Conservation (phyloP, 2,113 vertebrate species). For the Gobio gobio region DNA sequence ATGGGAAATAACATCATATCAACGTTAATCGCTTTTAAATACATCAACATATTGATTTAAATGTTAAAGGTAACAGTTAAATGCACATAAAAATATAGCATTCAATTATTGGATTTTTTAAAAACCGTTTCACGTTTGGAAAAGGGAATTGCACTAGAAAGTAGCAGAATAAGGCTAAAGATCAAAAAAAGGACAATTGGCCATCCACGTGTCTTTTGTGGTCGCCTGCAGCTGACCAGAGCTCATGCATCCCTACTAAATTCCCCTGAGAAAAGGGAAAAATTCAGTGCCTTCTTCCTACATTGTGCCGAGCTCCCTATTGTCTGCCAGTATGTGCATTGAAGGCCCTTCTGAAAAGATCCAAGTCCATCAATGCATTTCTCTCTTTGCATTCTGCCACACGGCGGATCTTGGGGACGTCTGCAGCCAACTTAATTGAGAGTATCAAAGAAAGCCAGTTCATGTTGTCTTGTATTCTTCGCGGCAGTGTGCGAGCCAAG, state of each 20-base stretch:
- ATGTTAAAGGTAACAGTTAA: background rate
- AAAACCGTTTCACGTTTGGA: background rate
- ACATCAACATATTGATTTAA: background rate
- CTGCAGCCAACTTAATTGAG: constrained; percentile 33
- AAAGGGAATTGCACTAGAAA: background rate
- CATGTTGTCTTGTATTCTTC: constrained; percentile 25
- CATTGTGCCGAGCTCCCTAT: constrained; percentile 6
- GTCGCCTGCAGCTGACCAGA: constrained; percentile 7
- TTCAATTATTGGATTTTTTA: background rate
- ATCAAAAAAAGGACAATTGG: constrained; percentile 20
- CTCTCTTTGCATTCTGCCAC: constrained; percentile 47
- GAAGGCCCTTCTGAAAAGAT: constrained; percentile 51
- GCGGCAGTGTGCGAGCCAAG: constrained; percentile 8
- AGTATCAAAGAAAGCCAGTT: constrained; percentile 34
- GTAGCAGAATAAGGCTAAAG: background rate
- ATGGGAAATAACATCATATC: background rate
- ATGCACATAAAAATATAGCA: background rate
- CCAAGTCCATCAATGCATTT: constrained; percentile 45
- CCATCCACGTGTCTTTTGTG: background rate
- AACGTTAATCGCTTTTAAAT: background rate
- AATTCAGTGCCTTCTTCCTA: constrained; percentile 1
- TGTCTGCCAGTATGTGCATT: constrained; percentile 33
- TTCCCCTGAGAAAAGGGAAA: background rate
- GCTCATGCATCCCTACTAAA: background rate
- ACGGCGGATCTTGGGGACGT: constrained; percentile 4